Percentiles rank a stretch among this genome's conserved stretches.
Conservation (phyloP, 53 echinoderm and acorn worm genomes). For the Crossaster papposus region DNA sequence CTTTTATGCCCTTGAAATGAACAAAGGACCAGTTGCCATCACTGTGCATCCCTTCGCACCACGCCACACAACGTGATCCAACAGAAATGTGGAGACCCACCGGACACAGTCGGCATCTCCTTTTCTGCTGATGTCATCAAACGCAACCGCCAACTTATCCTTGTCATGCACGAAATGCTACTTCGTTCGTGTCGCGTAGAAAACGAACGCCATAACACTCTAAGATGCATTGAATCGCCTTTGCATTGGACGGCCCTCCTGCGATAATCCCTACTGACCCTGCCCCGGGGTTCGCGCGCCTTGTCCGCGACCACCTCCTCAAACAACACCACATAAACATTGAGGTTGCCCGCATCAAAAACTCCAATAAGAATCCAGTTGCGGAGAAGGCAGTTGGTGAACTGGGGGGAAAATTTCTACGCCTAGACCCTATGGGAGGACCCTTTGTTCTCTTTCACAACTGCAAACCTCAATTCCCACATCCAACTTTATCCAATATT, state of each 20-base stretch:
- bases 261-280: slow-evolving; percentile 69
- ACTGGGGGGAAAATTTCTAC: too few relatives aligned
- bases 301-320: too few relatives aligned
- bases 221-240: slow-evolving; percentile 64
- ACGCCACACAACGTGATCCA: slow-evolving; percentile 11
- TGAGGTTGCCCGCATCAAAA: too few relatives aligned
- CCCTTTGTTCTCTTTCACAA: too few relatives aligned
- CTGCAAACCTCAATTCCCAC: too few relatives aligned
- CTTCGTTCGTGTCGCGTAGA: slow-evolving; percentile 40
- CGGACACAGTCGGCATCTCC: slow-evolving; percentile 64
- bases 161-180: slow-evolving; percentile 55
- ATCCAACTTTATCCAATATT: too few relatives aligned
- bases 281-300: slow-evolving; percentile 67
- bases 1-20: slow-evolving; percentile 82
- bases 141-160: slow-evolving; percentile 62
- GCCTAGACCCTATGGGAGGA: too few relatives aligned
- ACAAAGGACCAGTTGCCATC: slow-evolving; percentile 66
- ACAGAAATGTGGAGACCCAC: slow-evolving; percentile 61
- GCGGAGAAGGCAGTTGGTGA: too few relatives aligned
- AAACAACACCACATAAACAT: too few relatives aligned
- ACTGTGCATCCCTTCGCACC: not conserved
- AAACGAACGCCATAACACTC: slow-evolving; percentile 58
- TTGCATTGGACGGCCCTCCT: slow-evolving; percentile 53
- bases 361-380: too few relatives aligned
- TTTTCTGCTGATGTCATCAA: slow-evolving; percentile 74